A percentile compares a stretch with the other conserved stretches of the same genome.
phyloP scores from a whole-genome alignment of 2,113 vertebrate species.

The Axis porcinus region DNA sequence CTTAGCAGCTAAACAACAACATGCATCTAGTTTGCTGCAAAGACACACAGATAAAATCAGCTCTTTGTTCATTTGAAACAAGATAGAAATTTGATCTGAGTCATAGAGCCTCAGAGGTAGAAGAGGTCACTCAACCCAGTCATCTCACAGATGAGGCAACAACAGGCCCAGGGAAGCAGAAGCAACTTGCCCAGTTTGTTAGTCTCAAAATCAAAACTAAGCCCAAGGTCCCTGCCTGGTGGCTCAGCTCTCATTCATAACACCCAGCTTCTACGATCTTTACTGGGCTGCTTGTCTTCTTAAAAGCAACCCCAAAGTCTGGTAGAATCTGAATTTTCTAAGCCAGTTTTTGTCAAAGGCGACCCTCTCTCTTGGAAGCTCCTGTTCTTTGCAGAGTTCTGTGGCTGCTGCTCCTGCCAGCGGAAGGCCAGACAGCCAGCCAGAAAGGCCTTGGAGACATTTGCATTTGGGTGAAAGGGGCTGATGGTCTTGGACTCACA shows the following conservation, averaged over 20 bases:
- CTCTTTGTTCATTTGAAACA: background rate
- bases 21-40: background rate
- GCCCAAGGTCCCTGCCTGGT: background rate
- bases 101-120: background rate
- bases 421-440: background rate
- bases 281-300: background rate
- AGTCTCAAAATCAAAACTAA: background rate
- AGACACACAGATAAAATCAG: background rate
- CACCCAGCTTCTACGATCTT: background rate
- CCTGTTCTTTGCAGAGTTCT: background rate
- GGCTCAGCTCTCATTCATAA: background rate
- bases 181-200: background rate
- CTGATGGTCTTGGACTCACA: conserved; percentile 72
- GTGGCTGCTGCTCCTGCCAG: background rate
- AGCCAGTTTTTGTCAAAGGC: background rate
- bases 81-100: background rate
- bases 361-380: background rate
- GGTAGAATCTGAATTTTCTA: background rate
- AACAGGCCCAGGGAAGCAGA: background rate
- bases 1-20: background rate
- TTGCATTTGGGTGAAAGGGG: conserved; percentile 62
- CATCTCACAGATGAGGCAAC: background rate
- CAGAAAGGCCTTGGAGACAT: conserved; percentile 27
- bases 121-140: background rate
- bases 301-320: background rate